Evolutionary conservation across 2,113 vertebrate species (phyloP), one percentile per base, ranked within the genome.

Genomic region (Limnothrissa miodon): DNA sequence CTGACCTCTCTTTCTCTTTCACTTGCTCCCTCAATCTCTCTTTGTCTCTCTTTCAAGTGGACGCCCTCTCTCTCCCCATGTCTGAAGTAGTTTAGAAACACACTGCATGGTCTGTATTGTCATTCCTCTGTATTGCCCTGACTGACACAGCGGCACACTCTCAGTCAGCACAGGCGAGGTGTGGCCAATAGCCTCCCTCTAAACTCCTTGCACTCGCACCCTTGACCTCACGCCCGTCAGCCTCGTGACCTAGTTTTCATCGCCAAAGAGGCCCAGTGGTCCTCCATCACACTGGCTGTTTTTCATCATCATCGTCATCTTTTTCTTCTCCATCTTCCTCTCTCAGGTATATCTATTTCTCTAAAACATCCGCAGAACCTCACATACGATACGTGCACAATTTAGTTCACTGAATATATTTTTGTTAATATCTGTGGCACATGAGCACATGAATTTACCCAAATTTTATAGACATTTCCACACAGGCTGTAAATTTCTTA

Each of bases 51-150:
- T 56, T 21, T 56, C 21, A 23, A 5, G 21, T 39, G 48, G 45
- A 19, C 53, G 48, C 59, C 56, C 62, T 82, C 33, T 85, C 78
- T 25, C n/a, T 23, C 5, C 53, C 23, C 1, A 2, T 39, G 23
- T 29, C 39, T 62, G 80, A 13, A 23, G 23, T 56, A 25, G 62
- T 39, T 83, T 56, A 53, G 56, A 53, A 56, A 56, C 51, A 23
- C 21, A 19, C 51, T 19, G 46, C 46, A 13, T 13, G 0, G 33
- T 62, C 17, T 25, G 46, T 44, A 5, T 39, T 13, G 83, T 87
- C 80, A 82, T 86, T 86, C 15, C 78, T 79, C 44, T 81, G n/a
- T n/a, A n/a, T 46, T 83, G 36, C 21, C 51, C 53, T 15, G 33
- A 46, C 74, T 79, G 83, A 56, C 82, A 74, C 66, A 79, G 81